Evolutionary conservation across 2,888 invertebrate species (phyloP).

Genomic region (Argyresthia goedartella): DNA sequence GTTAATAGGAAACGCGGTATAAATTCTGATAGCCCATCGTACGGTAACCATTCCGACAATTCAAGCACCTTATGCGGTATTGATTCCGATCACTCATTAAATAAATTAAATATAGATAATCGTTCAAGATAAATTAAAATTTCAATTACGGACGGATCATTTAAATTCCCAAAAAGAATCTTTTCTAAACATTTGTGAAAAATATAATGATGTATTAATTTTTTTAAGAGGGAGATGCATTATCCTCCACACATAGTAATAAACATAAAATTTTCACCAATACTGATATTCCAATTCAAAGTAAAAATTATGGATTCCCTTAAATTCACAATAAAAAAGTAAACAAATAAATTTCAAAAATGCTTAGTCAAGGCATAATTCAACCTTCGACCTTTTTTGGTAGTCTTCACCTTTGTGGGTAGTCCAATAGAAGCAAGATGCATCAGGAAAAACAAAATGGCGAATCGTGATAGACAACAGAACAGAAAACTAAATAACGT

Average conservation of each 20-base stretch:
- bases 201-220: not conserved
- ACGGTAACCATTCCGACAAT: not conserved
- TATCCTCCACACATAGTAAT: too few species aligned
- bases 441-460: too few species aligned
- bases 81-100: too few species aligned
- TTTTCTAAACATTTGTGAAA: too few species aligned
- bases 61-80: constrained; percentile 8
- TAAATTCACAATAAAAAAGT: constrained; percentile 6
- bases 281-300: not conserved
- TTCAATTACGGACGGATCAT: too few species aligned
- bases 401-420: not conserved
- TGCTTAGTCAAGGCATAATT: constrained; percentile 4
- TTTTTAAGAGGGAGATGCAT: not conserved
- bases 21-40: constrained; percentile 3
- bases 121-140: too few species aligned
- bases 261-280: not conserved
- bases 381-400: constrained; percentile 1
- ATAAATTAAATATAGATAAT: too few species aligned
- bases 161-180: too few species aligned
- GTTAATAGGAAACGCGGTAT: constrained; percentile 3
- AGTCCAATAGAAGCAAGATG: constrained; percentile 1
- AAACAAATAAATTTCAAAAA: constrained; percentile 6
- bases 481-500: constrained; percentile 13
- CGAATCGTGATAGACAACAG: constrained; percentile 11
- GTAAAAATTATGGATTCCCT: not conserved